Evolutionary conservation across 1,140 invertebrate species (phyloP), one percentile per base, ranked within the genome.

Genomic region (Drosophila sp.): DNA sequence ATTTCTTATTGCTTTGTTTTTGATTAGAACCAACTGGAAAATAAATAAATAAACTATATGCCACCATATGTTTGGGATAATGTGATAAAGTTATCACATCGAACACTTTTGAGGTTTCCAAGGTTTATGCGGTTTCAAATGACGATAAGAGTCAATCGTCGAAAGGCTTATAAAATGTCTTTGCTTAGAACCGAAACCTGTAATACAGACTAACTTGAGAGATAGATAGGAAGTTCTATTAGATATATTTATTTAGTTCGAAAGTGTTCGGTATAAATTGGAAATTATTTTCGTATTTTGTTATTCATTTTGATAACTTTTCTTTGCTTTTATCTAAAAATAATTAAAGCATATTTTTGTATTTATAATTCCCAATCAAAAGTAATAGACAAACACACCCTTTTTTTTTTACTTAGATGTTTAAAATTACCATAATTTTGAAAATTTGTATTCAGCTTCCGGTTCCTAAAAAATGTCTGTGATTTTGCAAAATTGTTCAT

Each of bases 61-160:
- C 23, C 23, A 50, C 7, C 44, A 50, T 50, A 50, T 50, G 44
- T 50, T 50, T 27, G 6, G 44, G 44, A 50, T 50, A 50, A 27
- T 27, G 3, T 25, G 44, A 50, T 50, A 50, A 50, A 50, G 44
- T 50, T 50, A 50, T 50, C 44, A 50, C 44, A 50, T 50, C 7
- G 44, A 50, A 50, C 44, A 50, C 44, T 50, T 50, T 50, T 50
- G 44, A 50, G 44, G 44, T 50, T 50, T 50, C 44, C 7, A 50
- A 25, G 23, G 44, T 50, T 50, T 50, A 50, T 50, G 44, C 44
- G 44, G 44, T 50, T 50, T 25, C 4, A 3, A 10, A 50, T 50
- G 23, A 2, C 44, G 44, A 50, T 50, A 50, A 50, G 44, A 50
- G 44, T 0, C 23, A 50, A 50, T 50, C 10, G 44, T 50, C n/a